phyloP scores from a whole-genome alignment of 2,113 vertebrate species.

The Epinephelus lanceolatus region DNA sequence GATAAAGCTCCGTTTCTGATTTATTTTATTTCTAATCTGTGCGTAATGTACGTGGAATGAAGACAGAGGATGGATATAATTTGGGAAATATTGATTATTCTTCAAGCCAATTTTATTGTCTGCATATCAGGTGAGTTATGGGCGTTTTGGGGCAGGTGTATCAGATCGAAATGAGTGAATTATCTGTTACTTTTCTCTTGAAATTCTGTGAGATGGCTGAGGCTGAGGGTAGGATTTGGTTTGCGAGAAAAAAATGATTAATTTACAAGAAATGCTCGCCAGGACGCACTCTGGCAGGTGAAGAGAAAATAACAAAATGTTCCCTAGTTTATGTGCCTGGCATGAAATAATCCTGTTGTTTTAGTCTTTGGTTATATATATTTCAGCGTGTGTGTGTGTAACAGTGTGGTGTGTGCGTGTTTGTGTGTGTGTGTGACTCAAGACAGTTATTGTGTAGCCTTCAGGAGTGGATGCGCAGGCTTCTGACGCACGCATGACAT shows the following conservation, averaged over 20 bases:
- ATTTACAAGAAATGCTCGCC: not conserved
- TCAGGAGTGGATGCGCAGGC: slow-evolving; percentile 23
- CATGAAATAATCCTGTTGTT: not conserved
- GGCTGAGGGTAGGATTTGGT: not conserved
- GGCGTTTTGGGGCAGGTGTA: slow-evolving; percentile 35
- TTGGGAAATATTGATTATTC: slow-evolving; percentile 97
- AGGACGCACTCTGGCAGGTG: not conserved
- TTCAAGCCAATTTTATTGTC: slow-evolving; percentile 97
- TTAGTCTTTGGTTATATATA: not conserved
- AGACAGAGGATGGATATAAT: slow-evolving; percentile 97
- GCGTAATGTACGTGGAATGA: slow-evolving; percentile 97
- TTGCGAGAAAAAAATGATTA: not conserved
- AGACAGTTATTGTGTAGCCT: slow-evolving; percentile 2
- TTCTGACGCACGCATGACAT: slow-evolving; percentile 58
- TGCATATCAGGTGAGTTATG: slow-evolving; percentile 93
- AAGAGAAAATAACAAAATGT: not conserved
- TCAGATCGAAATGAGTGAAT: not conserved
- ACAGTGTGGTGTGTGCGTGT: slow-evolving; percentile 2
- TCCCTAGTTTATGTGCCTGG: not conserved
- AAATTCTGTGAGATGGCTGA: not conserved
- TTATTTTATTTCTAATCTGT: slow-evolving; percentile 62
- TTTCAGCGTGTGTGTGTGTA: not conserved
- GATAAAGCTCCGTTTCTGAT: slow-evolving; percentile 79
- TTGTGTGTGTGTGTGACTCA: slow-evolving; percentile 14
- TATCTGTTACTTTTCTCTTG: not conserved